Evolutionary conservation across 2,888 invertebrate genomes (phyloP).

Genomic region (Amblyteles armatorius): DNA sequence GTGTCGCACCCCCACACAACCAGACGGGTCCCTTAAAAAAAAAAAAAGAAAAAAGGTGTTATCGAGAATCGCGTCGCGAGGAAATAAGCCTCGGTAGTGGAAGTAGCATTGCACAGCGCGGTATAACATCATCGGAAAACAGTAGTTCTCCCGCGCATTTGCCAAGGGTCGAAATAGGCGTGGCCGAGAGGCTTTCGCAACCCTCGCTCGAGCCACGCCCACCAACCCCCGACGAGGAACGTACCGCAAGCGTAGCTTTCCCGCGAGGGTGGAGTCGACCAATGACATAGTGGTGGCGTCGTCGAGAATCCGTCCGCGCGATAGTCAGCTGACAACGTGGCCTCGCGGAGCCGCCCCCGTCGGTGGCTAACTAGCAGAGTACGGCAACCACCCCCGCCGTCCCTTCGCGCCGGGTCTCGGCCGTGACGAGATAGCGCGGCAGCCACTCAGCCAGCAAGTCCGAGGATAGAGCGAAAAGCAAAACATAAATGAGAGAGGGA

Average conservation of each 20-base stretch:
- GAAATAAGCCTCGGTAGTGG: constrained; percentile 18
- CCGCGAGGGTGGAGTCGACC: constrained; percentile 80
- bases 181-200: constrained; percentile 68
- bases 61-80: constrained; percentile 22
- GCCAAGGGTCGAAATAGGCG: constrained; percentile 70
- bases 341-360: constrained; percentile 80
- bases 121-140: background rate
- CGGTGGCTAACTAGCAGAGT: constrained; percentile 79
- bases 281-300: constrained; percentile 79
- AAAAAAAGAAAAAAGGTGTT: background rate
- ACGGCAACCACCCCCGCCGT: constrained; percentile 66
- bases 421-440: constrained; percentile 71
- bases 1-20: constrained; percentile 1
- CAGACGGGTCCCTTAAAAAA: background rate
- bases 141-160: constrained; percentile 46
- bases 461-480: constrained; percentile 68
- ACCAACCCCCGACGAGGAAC: constrained; percentile 68
- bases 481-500: constrained; percentile 26
- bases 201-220: constrained; percentile 72
- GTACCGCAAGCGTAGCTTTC: constrained; percentile 58
- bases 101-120: constrained; percentile 3
- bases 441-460: constrained; percentile 84
- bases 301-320: constrained; percentile 32
- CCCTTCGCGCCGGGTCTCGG: constrained; percentile 71
- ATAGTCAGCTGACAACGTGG: constrained; percentile 81